A percentile compares a stretch with the other conserved stretches of the same genome.
These are phyloP conservation scores for Leptonema lineaticorne DNA, from an alignment of 1,140 invertebrate species.

Conservation along the genomic window DNA sequence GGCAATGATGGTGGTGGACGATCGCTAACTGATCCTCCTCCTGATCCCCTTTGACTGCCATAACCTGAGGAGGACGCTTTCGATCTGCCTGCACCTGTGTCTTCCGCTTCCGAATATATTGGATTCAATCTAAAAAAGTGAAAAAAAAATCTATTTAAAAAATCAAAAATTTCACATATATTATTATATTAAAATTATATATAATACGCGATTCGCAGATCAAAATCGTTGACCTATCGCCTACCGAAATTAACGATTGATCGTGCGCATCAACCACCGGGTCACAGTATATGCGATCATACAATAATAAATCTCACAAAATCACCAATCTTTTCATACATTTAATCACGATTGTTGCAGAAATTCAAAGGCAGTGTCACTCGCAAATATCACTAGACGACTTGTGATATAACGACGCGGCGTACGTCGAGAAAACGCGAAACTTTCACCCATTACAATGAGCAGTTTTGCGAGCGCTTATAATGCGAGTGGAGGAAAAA, in stretches of 20 bases:
- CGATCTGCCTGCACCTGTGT: slow-evolving; percentile 37
- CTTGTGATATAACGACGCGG: neutral
- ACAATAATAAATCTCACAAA: too few species aligned
- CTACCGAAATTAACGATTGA: too few species aligned
- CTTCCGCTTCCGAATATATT: slow-evolving; percentile 39
- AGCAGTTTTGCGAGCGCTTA: slow-evolving; percentile 11
- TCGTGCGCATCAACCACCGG: too few species aligned
- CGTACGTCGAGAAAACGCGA: neutral
- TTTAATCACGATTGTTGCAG: too few species aligned
- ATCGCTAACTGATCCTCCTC: slow-evolving; percentile 35
- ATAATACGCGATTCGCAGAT: neutral
- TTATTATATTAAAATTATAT: neutral
- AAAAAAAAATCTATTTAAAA: too few species aligned
- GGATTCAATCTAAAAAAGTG: slow-evolving; percentile 38
- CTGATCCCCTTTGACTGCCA: slow-evolving; percentile 39
- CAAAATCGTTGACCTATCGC: neutral
- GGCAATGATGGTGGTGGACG: slow-evolving; percentile 19
- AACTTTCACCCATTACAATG: slow-evolving; percentile 12
- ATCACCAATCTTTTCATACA: too few species aligned
- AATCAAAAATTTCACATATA: neutral
- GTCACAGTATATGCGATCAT: too few species aligned
- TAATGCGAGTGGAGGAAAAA: neutral
- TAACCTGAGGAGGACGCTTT: slow-evolving; percentile 40
- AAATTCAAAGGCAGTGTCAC: too few species aligned
- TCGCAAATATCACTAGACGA: neutral